These are phyloP conservation scores for Spea multiplicata DNA, from an alignment of 2,113 vertebrate genomes.

Conservation along the genomic window DNA sequence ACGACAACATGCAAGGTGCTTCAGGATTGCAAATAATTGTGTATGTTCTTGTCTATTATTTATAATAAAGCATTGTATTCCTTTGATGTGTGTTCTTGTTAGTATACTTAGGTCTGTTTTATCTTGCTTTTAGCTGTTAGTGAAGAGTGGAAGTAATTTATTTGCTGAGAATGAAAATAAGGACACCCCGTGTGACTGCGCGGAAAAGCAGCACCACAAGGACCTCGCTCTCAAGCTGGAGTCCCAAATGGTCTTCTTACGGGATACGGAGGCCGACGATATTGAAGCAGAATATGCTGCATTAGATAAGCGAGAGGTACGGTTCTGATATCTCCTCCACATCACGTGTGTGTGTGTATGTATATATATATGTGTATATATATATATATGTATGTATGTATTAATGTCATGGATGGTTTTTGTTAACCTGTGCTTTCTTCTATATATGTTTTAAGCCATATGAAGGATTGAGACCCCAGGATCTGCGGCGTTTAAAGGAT, in stretches of 20 bases:
- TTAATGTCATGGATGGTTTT: too few species aligned
- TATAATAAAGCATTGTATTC: too few species aligned
- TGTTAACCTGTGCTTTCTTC: background rate
- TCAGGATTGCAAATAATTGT: too few species aligned
- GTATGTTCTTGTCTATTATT: too few species aligned
- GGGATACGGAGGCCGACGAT: conserved; percentile 88
- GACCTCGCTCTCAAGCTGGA: conserved; percentile 95
- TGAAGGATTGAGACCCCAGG: conserved; percentile 90
- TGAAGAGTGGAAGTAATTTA: conserved; percentile 88
- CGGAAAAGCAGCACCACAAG: conserved; percentile 95
- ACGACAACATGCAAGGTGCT: too few species aligned
- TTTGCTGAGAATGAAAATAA: conserved; percentile 97
- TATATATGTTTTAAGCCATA: conserved; percentile 70
- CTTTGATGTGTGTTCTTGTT: too few species aligned
- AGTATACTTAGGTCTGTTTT: background rate
- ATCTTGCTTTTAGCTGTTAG: conserved; percentile 71
- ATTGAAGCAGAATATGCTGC: conserved; percentile 96
- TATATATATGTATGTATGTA: too few species aligned
- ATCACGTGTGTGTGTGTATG: too few species aligned
- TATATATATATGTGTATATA: too few species aligned
- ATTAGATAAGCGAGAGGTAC: conserved; percentile 93
- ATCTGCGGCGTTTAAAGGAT: conserved; percentile 90
- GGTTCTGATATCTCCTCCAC: background rate
- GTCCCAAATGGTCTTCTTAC: conserved; percentile 98
- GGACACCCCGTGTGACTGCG: conserved; percentile 97